Evolutionary conservation across 2,888 invertebrate species (phyloP), one percentile per base, ranked within the genome.

Genomic region (Megalurothrips usitatus): DNA sequence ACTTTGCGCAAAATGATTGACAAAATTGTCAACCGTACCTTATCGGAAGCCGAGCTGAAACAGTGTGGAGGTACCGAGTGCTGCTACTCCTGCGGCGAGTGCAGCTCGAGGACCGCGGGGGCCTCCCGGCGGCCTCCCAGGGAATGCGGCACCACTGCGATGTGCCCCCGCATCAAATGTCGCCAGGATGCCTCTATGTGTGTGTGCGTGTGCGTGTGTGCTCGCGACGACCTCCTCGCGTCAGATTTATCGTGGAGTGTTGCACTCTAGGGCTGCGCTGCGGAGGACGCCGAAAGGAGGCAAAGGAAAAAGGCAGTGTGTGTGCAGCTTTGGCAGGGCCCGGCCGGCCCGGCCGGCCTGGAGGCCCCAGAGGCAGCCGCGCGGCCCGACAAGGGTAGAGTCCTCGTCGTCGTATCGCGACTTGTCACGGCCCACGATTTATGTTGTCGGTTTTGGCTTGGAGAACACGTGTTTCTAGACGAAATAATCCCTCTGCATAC

Each of bases 361-460:
- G 12, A 58, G 58, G 58, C 58, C 34, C 34, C n/a, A n/a, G n/a
- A n/a, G n/a, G 34, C 34, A n/a, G n/a, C n/a, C n/a, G n/a, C 34
- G 2, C 34, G 34, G 34, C 34, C 34, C 34, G 34, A 43, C 34
- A 43, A 43, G 34, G 34, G 34, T 43, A 43, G 34, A 43, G 34
- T 43, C 34, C 3, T 43, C 34, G 34, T 43, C 34, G 34, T 43
- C 34, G 34, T 43, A 43, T 43, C 34, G 34, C 34, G 34, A 43
- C 34, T 43, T 43, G 58, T 58, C 58, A 58, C 58, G 10, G 58
- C 17, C 12, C 23, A 26, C 23, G 68, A 75, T 75, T 75, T 75
- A 75, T 75, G 68, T 75, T 75, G 68, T 75, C 68, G 68, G 68
- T 75, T 75, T 75, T 75, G 68, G 68, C 26, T 75, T 75, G 23